phyloP scores from a whole-genome alignment of 2,113 vertebrate genomes.

The Dromiciops gliroides region DNA sequence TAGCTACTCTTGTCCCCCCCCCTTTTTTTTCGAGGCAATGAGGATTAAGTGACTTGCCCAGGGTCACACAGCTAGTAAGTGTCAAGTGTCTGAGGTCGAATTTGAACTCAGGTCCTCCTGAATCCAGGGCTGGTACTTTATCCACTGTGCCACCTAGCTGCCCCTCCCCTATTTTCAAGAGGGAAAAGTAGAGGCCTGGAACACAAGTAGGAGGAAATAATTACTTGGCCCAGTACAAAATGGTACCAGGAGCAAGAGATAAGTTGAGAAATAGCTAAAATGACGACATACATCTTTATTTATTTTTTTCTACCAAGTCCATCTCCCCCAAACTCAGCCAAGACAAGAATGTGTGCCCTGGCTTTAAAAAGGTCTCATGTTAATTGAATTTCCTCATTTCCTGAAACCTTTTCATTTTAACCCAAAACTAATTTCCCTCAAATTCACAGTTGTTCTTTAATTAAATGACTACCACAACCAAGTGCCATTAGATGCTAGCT shows the following conservation, averaged over 20 bases:
- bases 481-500: background rate
- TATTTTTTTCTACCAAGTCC: background rate
- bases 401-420: background rate
- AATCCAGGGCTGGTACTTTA: too few species aligned
- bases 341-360: too few species aligned
- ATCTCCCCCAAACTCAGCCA: fast-evolving
- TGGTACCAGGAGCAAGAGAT: too few species aligned
- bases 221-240: background rate
- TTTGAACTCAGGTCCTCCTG: too few species aligned
- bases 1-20: too few species aligned
- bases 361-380: background rate
- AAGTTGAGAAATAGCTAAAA: background rate
- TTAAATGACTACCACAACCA: background rate
- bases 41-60: too few species aligned
- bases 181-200: background rate
- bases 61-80: too few species aligned
- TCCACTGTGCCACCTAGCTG: too few species aligned
- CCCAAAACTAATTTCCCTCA: background rate
- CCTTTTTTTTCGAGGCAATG: too few species aligned
- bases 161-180: background rate
- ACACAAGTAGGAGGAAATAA: background rate
- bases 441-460: background rate
- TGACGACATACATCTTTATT: background rate
- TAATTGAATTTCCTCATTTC: background rate
- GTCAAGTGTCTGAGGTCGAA: too few species aligned